Base-by-base conservation (phyloP, 2,797 vertebrate genomes). In the Xiphorhynchus erythropygius region DNA sequence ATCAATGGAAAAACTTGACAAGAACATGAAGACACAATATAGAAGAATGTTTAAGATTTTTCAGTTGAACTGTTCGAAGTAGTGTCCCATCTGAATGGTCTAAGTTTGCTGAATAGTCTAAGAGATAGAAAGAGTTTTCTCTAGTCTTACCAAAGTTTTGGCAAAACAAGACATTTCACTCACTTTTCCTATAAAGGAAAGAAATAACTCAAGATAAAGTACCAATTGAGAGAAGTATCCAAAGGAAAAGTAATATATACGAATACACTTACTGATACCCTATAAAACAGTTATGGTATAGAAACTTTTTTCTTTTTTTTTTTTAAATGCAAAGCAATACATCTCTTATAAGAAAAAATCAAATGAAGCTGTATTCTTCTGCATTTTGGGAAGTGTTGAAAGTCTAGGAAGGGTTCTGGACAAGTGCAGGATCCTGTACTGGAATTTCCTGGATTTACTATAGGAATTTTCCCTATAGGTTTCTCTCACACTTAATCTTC, bases 141-240 rank as follows among this genome's bases (percentile, higher is more conserved):
- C 7, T 46, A 52, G 37, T 70, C 42, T 84, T 84, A 88, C 16
- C 69, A 28, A 87, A 79, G 8, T 56, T 93, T 90, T 95, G 92
- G 52, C 63, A 84, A 94, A 89, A 74, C n/a, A 64, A 81, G 41
- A 35, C 15, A 39, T 76, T 86, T 79, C n/a, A 52, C 11, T 94
- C 23, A 69, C 17, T 90, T 79, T 93, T 90, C 77, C 81, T 82
- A 79, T 84, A 82, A 87, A 87, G 49, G 56, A 95, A 93, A 79
- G 7, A 93, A 65, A 46, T 64, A 84, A 52, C 24, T 95, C 27
- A 77, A 75, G 46, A 64, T 49, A 53, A 73, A 49, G 30, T 22
- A 50, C 32, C 74, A 91, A 77, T 37, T 84, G 18, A 44, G 23
- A 90, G 60, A 87, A 71, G 5, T 4, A 80, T 50, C 35, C 47